Conservation (phyloP, 2,797 vertebrate genomes). For the Ctenosaura bakeri region DNA sequence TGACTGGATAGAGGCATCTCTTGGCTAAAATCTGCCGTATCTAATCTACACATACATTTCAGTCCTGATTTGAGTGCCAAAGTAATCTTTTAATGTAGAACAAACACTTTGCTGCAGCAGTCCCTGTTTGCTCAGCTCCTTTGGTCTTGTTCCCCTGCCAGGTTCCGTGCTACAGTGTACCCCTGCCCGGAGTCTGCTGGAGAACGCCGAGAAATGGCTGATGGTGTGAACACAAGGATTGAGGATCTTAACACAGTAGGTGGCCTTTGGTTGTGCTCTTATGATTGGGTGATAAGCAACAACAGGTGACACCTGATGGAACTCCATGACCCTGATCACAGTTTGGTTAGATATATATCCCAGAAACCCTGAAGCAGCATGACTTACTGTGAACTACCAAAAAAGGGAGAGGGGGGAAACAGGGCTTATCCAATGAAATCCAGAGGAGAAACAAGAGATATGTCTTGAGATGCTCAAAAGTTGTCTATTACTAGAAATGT, state of each 20-base stretch:
- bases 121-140: not conserved
- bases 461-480: no score
- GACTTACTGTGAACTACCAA: no score
- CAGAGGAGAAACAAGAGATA: no score
- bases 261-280: slow-evolving; percentile 17
- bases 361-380: no score
- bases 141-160: slow-evolving; percentile 54
- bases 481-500: no score
- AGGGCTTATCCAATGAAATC: no score
- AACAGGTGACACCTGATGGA: not conserved
- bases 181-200: slow-evolving; percentile 81
- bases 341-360: not conserved
- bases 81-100: not conserved
- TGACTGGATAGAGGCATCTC: no score
- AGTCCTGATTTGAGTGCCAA: no score
- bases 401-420: no score
- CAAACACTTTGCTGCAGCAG: no score
- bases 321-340: not conserved
- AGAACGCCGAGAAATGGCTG: slow-evolving; percentile 82
- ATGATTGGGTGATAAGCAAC: not conserved
- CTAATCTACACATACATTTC: no score
- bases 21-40: no score
- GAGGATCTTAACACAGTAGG: slow-evolving; percentile 84
- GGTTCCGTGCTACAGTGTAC: slow-evolving; percentile 84
- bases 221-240: slow-evolving; percentile 79